Conservation (phyloP, 2,113 vertebrate species). For the Lasiurus borealis region DNA sequence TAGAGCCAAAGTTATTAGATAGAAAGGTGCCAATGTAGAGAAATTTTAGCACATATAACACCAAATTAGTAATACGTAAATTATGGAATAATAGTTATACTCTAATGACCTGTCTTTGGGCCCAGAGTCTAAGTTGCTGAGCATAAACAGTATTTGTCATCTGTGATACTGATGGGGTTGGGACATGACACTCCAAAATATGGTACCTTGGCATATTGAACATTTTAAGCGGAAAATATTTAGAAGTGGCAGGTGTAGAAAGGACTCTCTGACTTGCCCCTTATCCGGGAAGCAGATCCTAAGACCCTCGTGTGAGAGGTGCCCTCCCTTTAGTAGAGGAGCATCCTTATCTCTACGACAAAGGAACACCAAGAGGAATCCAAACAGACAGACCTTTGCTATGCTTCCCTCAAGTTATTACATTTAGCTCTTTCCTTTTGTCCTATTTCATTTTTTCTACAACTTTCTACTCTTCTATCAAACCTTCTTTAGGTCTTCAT, state of each 20-base stretch:
- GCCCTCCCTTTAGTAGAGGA: not conserved
- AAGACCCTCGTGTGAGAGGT: not conserved
- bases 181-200: not conserved
- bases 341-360: not conserved
- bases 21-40: not conserved
- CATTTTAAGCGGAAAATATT: not conserved
- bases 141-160: slow-evolving; percentile 1
- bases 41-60: not conserved
- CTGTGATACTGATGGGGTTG: not conserved
- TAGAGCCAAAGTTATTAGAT: not conserved
- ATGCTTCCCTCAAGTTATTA: not conserved
- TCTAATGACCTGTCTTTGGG: slow-evolving; percentile 2
- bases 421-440: not conserved
- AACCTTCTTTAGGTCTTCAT: not conserved
- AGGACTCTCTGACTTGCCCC: not conserved
- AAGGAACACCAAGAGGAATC: not conserved
- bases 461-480: not conserved
- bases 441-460: not conserved
- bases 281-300: not conserved
- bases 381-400: not conserved
- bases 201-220: not conserved
- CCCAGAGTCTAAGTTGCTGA: not conserved
- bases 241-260: not conserved
- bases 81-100: slow-evolving; percentile 20
- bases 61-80: slow-evolving; percentile 18